phyloP scores from a whole-genome alignment of 2,113 vertebrate genomes.

The Elaphurus davidianus region DNA sequence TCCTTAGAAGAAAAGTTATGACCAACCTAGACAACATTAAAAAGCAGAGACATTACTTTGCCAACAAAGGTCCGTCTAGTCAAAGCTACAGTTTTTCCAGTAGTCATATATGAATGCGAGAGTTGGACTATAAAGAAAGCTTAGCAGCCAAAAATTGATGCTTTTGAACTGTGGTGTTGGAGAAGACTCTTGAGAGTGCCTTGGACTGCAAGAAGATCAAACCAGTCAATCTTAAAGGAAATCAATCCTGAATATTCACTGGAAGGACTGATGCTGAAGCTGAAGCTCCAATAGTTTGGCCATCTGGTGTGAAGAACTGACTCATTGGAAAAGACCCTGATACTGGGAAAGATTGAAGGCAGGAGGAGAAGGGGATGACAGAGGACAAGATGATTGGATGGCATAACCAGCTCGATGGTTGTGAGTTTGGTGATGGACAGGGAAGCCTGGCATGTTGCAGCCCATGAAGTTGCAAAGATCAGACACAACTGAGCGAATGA shows the following conservation, averaged over 20 bases:
- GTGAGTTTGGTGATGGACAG: background rate
- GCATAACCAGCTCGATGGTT: background rate
- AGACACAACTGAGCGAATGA: background rate
- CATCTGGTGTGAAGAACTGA: background rate
- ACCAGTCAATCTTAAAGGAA: background rate
- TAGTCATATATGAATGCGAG: background rate
- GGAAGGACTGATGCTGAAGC: background rate
- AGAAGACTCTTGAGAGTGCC: background rate
- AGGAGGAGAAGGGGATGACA: background rate
- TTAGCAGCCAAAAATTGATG: fast-evolving
- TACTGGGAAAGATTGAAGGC: background rate
- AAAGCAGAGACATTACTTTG: background rate
- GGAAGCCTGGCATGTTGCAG: background rate
- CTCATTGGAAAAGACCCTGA: background rate
- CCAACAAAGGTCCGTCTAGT: background rate
- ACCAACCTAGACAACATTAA: background rate
- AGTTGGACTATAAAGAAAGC: background rate
- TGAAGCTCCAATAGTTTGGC: background rate
- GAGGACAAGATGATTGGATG: background rate
- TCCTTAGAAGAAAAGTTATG: background rate
- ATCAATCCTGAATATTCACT: background rate
- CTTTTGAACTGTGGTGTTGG: background rate
- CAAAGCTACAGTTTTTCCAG: background rate
- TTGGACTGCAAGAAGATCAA: background rate
- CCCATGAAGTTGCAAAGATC: background rate